Evolutionary conservation across 2,797 vertebrate genomes (phyloP), one percentile per base, ranked within the genome.

Genomic region (Acanthurus leucopareius): DNA sequence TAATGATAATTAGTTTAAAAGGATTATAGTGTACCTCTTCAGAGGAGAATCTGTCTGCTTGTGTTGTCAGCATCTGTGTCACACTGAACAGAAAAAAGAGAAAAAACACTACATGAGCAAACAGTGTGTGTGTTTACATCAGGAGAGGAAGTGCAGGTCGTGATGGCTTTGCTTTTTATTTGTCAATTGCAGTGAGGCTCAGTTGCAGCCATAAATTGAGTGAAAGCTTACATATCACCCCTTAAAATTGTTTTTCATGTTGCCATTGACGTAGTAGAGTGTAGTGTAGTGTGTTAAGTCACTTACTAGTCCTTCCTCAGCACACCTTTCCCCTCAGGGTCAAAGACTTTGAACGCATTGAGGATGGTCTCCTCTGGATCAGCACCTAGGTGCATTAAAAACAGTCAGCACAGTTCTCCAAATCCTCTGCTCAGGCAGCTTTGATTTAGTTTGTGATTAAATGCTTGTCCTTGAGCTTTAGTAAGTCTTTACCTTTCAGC

Each of bases 291-390:
- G 73, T 60, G 63, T 54, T 40, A 38, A 45, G 40, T 4, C 35
- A 97, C 97, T 97, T 91, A 99, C 98, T 97, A 97, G 82, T 96
- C 96, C 52, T 97, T 98, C 93, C 95, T 97, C 79, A 99, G 94
- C 60, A 96, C 92, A 3, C 98, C 98, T 88, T 97, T 98, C 19
- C 96, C 96, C 73, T 99, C 97, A 0, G 97, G 97, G 89, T 99
- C 98, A 13, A 99, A 99, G 83, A 99, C 97, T 94, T 99, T 99
- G 91, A 99, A 99, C 0, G 97, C 97, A 0, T 97, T 98, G 79
- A 99, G 96, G 90, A 99, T 98, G 7, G 97, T 98, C 87, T 99
- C 97, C 86, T 99, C 97, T 0, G 97, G 97, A 84, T 99, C 98
- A 0, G 98, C 97, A 49, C 98, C 98, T 99, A 85, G 0, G 60